Percentiles rank a stretch among this genome's conserved stretches.
Evolutionary conservation across 2,888 invertebrate species (phyloP).

Genomic region (Anoncus sp.): DNA sequence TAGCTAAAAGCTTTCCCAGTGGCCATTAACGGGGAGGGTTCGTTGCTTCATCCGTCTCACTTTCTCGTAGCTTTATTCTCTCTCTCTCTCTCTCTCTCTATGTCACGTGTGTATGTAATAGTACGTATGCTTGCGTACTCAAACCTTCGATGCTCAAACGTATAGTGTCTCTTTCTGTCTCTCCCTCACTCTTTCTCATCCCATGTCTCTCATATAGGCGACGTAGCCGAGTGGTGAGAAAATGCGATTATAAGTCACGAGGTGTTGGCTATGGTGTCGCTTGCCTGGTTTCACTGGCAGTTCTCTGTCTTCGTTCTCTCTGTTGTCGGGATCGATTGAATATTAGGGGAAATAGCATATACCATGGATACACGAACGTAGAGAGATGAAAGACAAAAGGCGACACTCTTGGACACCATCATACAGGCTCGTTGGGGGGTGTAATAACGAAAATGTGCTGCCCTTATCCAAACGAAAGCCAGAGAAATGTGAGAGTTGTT

Average conservation of each 20-base stretch:
- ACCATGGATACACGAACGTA: conserved; percentile 58
- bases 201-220: conserved; percentile 50
- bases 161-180: conserved; percentile 21
- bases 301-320: conserved; percentile 46
- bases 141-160: conserved; percentile 55
- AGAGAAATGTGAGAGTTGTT: conserved; percentile 49
- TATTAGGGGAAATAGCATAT: conserved; percentile 71
- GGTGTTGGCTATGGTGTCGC: conserved; percentile 77
- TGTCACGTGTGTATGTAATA: conserved; percentile 33
- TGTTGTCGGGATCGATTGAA: conserved; percentile 79
- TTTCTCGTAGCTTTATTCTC: conserved; percentile 26
- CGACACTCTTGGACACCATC: conserved; percentile 57
- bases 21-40: conserved; percentile 81
- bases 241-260: conserved; percentile 83
- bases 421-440: conserved; percentile 54
- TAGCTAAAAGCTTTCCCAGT: conserved; percentile 82
- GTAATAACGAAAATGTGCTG: conserved; percentile 65
- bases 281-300: conserved; percentile 60
- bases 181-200: conserved; percentile 15
- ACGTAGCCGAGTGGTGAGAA: conserved; percentile 75
- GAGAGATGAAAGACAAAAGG: conserved; percentile 80
- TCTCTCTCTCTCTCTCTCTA: conserved; percentile 13
- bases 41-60: conserved; percentile 64
- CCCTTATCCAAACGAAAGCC: conserved; percentile 52
- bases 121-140: conserved; percentile 44